Evolutionary conservation across 2,113 vertebrate genomes (phyloP), one percentile per base, ranked within the genome.

Genomic region (Hyperopisus bebe): DNA sequence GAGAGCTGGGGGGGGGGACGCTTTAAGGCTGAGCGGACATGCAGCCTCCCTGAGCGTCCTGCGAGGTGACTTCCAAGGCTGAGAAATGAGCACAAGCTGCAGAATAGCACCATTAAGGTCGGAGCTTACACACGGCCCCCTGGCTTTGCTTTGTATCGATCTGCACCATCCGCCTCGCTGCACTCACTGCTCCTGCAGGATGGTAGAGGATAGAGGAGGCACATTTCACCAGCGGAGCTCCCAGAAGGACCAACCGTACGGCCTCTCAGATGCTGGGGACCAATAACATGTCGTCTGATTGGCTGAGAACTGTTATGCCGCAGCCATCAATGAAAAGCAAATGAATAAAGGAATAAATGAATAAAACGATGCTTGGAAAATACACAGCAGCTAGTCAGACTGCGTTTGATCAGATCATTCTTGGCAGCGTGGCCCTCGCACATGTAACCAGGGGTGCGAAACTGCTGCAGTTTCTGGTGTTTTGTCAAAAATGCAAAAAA

Each of bases 371-470:
- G 82, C 44, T 44, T 3, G 39, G 9, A 84, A 84, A 84, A 84
- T 47, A n/a, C 82, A 19, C 44, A 47, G 82, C 82, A 47, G 44
- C 21, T 21, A 47, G 44, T 24, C 44, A 84, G 82, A n/a, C 4
- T 84, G 82, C 19, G 44, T 90, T 88, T 88, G 39, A 90, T 27
- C 74, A 24, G 42, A 47, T 84, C 39, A n/a, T 47, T 84, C 44
- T 47, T 84, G 42, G 82, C 82, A 84, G 82, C 44, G 44, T 8
- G 21, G 39, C 19, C 82, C 44, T 46, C 44, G 3, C 82, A 46
- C 70, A 48, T 85, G 42, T 39, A 66, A n/a, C 31, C 83, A 86
- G 3, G 50, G 50, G 84, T 84, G 82, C n/a, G 35, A 84, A 84
- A 84, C 42, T n/a, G 44, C 85, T 51, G 85, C 47, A 3, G 27